Percentiles rank a stretch among this genome's conserved stretches.
Evolutionary conservation across 2,888 invertebrate species (phyloP).

Genomic region (Nemurella pictetii): DNA sequence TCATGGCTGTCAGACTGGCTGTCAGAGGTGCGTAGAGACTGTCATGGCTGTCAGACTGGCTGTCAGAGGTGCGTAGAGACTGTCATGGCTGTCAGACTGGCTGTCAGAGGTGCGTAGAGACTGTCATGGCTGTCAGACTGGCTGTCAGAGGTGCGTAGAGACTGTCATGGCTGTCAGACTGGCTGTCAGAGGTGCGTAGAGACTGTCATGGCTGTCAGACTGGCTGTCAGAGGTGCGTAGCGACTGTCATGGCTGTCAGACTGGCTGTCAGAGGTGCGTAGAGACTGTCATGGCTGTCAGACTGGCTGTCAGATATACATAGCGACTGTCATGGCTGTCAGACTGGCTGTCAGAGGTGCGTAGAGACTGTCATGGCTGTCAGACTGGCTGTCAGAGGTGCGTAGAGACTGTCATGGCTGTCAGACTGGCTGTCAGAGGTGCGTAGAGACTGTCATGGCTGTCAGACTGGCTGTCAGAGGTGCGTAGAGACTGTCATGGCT

Average conservation of each 20-base stretch:
- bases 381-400: constrained; percentile 86
- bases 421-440: constrained; percentile 90
- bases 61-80: constrained; percentile 74
- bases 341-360: constrained; percentile 86
- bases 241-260: no score
- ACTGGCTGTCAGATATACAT: constrained; percentile 85
- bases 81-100: no score
- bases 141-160: constrained; percentile 78
- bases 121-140: no score
- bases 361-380: no score
- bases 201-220: no score
- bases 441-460: no score
- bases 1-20: constrained; percentile 98
- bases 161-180: no score
- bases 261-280: constrained; percentile 83
- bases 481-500: no score
- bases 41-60: constrained; percentile 97
- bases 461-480: constrained; percentile 90
- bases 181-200: constrained; percentile 81
- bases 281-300: no score
- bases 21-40: constrained; percentile 69
- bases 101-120: constrained; percentile 74
- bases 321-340: no score
- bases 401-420: no score
- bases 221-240: constrained; percentile 85